These are phyloP conservation scores for Taeniopygia guttata DNA, from an alignment of 2,797 vertebrate species.

Conservation along the genomic window DNA sequence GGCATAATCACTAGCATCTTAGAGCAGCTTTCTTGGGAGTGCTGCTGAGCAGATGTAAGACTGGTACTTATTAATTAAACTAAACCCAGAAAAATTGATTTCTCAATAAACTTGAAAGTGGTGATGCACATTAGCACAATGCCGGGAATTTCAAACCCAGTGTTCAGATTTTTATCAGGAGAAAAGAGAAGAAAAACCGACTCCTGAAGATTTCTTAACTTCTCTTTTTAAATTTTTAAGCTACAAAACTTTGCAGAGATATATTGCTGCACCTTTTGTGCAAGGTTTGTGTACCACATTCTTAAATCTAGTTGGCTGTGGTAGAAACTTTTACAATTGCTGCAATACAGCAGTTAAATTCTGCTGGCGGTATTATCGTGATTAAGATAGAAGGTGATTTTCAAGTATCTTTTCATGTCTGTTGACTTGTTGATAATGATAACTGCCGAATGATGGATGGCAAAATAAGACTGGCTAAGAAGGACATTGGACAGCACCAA, in stretches of 20 bases:
- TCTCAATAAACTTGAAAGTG: constrained; percentile 36
- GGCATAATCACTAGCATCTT: constrained; percentile 29
- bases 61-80: constrained; percentile 70
- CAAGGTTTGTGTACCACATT: background rate
- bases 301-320: background rate
- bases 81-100: constrained; percentile 45
- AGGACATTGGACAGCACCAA: background rate
- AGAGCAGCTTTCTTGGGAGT: constrained; percentile 48
- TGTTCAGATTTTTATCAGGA: background rate
- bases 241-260: background rate
- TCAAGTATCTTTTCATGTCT: background rate
- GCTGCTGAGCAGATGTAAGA: constrained; percentile 63
- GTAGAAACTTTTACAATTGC: background rate
- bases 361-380: background rate
- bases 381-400: background rate
- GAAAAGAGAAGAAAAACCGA: background rate
- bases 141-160: constrained; percentile 28
- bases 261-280: background rate
- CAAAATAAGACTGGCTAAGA: background rate
- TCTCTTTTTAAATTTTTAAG: background rate
- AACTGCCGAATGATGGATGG: background rate
- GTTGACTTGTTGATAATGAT: background rate
- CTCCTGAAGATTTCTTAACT: background rate
- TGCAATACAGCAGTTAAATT: background rate
- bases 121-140: constrained; percentile 15